Base-by-base conservation (phyloP, 2,113 vertebrate genomes). In the Oriolus oriolus region DNA sequence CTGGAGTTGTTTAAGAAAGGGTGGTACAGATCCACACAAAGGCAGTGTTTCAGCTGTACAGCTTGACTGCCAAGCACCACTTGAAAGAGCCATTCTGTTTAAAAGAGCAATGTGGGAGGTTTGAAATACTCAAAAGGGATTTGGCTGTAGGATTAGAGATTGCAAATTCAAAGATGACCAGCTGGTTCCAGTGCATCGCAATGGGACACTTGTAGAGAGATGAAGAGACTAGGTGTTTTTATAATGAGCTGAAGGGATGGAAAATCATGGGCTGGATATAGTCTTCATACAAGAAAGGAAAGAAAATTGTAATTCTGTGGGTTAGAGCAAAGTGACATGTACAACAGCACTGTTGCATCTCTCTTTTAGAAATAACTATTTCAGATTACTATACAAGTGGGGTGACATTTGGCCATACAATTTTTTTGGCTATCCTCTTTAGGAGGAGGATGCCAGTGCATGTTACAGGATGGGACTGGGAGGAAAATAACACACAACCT, bases 61-160 rank as follows among this genome's bases (percentile, higher is more conserved):
- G 66, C 63, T 77, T 69, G 70, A 37, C 85, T 93, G 71, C 90
- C 83, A 93, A 73, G 76, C 76, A 74, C 75, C 66, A 57, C 88
- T 95, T 92, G 50, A 93, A 94, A 95, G 92, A 93, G 30, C 56
- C 50, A 15, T 90, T 94, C 86, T 93, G 42, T 88, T 71, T n/a
- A 27, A 84, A 85, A 80, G 75, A 61, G 75, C 84, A 81, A 47
- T 41, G 83, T 93, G 94, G 79, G 88, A 92, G 86, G 50, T 81
- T 89, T 80, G 35, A 88, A 86, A 74, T 83, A 42, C 2, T 74
- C 76, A 37, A 16, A 63, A 77, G 64, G 53, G 79, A 74, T 92
- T 96, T 92, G 90, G 35, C 79, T 83, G 50, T 74, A 65, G 1
- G 30, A 52, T 89, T 83, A 73, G 75, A 90, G 83, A n/a, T 47